A percentile compares a stretch with the other conserved stretches of the same genome.
Evolutionary conservation across 1,140 invertebrate species (phyloP).

Genomic region (Metaphire vulgaris): DNA sequence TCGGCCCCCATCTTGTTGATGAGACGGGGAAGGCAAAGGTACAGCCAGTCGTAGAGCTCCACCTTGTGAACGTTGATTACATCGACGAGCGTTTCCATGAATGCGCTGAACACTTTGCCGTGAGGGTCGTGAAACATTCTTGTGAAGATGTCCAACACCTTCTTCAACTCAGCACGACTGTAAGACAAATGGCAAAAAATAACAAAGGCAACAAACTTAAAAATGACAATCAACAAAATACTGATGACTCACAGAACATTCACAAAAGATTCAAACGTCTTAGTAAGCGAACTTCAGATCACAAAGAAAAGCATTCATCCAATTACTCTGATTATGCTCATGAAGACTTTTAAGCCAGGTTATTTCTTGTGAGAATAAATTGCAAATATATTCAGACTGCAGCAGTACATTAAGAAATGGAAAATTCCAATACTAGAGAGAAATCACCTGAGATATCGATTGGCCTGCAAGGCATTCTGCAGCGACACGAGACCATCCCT

Average conservation of each 20-base stretch:
- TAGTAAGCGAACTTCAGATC: too few species aligned
- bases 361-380: too few species aligned
- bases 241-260: too few species aligned
- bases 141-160: conserved; percentile 81
- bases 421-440: too few species aligned
- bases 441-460: conserved; percentile 58
- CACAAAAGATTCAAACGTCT: too few species aligned
- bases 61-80: conserved; percentile 73
- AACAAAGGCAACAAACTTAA: too few species aligned
- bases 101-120: conserved; percentile 87
- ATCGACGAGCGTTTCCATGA: conserved; percentile 84
- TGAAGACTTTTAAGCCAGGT: too few species aligned
- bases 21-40: conserved; percentile 69
- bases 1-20: conserved; percentile 84
- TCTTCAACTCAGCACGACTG: conserved; percentile 62
- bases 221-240: too few species aligned
- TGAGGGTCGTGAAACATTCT: conserved; percentile 97
- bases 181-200: conserved; percentile 31
- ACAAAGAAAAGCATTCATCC: too few species aligned
- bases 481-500: conserved; percentile 83
- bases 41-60: conserved; percentile 69
- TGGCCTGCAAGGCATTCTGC: conserved; percentile 66
- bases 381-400: too few species aligned
- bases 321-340: too few species aligned
- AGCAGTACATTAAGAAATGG: too few species aligned